These are phyloP conservation scores for Choristoneura rosaceana DNA, from an alignment of 2,888 invertebrate species.

Conservation along the genomic window DNA sequence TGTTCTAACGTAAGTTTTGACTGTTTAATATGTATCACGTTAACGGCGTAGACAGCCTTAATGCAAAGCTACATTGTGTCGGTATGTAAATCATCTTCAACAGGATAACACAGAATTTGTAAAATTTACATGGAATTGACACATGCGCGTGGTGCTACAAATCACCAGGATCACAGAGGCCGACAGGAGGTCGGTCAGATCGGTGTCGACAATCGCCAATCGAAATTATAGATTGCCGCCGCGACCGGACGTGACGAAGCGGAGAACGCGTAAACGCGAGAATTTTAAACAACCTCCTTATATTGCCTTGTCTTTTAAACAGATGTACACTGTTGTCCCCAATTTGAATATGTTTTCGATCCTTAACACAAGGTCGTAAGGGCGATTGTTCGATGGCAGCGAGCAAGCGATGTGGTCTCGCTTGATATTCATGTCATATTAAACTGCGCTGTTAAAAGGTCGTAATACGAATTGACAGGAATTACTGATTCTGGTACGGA, in stretches of 20 bases:
- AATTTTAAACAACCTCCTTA: slow-evolving; percentile 83
- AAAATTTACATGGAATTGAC: slow-evolving; percentile 55
- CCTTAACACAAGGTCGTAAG: slow-evolving; percentile 59
- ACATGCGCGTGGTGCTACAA: slow-evolving; percentile 74
- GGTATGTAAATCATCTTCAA: slow-evolving; percentile 30
- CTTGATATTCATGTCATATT: slow-evolving; percentile 77
- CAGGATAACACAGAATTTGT: slow-evolving; percentile 37
- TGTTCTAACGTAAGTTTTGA: slow-evolving; percentile 3
- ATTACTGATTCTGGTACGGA: slow-evolving; percentile 56
- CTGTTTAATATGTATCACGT: slow-evolving; percentile 16
- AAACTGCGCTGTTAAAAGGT: slow-evolving; percentile 73
- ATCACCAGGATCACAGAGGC: slow-evolving; percentile 77
- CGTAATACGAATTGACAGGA: slow-evolving; percentile 70
- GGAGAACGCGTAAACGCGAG: slow-evolving; percentile 81
- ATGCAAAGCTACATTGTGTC: slow-evolving; percentile 16
- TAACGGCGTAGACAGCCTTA: slow-evolving; percentile 2
- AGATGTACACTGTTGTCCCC: slow-evolving; percentile 70
- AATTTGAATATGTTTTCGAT: slow-evolving; percentile 51
- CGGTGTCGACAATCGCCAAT: slow-evolving; percentile 73
- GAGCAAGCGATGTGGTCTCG: slow-evolving; percentile 52
- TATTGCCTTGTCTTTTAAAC: slow-evolving; percentile 69
- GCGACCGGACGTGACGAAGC: slow-evolving; percentile 78
- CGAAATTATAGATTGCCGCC: slow-evolving; percentile 61
- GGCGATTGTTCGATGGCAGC: slow-evolving; percentile 50
- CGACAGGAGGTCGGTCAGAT: slow-evolving; percentile 78